Percentiles rank a stretch among this genome's conserved stretches.
Evolutionary conservation across 2,797 vertebrate species (phyloP).

Genomic region (Thaleichthys pacificus): DNA sequence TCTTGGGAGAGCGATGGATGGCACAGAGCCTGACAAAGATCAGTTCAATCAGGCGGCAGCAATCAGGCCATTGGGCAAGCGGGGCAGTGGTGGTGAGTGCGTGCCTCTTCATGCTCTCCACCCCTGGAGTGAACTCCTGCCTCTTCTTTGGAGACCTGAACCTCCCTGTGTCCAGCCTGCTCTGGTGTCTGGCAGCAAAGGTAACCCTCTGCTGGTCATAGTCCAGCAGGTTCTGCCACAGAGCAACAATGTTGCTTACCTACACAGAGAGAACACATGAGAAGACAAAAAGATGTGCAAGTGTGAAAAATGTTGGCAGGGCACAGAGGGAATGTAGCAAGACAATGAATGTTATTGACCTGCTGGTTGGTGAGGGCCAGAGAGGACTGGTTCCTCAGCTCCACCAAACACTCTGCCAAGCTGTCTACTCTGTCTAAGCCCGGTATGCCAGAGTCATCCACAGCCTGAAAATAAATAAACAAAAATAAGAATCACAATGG

Average conservation of each 20-base stretch:
- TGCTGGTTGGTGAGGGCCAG: too few species aligned
- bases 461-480: background rate
- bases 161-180: constrained; percentile 19
- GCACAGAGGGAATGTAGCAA: too few species aligned
- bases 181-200: constrained; percentile 24
- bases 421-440: constrained; percentile 25
- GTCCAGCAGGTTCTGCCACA: constrained; percentile 28
- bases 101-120: too few species aligned
- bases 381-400: constrained; percentile 7
- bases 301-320: too few species aligned
- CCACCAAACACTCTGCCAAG: too few species aligned
- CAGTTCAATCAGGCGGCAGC: too few species aligned
- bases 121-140: constrained; percentile 11
- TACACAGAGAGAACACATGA: too few species aligned
- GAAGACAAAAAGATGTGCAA: too few species aligned
- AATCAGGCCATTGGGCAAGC: too few species aligned
- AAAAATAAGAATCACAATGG: background rate
- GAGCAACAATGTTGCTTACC: constrained; percentile 1
- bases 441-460: constrained; percentile 10
- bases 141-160: constrained; percentile 25
- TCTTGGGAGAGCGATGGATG: constrained; percentile 11
- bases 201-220: constrained; percentile 16
- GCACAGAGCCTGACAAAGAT: constrained; percentile 11
- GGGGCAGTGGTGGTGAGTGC: too few species aligned
- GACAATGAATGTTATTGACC: too few species aligned